Base-by-base conservation (phyloP, 2,113 vertebrate species). In the Pampusana beccarii region DNA sequence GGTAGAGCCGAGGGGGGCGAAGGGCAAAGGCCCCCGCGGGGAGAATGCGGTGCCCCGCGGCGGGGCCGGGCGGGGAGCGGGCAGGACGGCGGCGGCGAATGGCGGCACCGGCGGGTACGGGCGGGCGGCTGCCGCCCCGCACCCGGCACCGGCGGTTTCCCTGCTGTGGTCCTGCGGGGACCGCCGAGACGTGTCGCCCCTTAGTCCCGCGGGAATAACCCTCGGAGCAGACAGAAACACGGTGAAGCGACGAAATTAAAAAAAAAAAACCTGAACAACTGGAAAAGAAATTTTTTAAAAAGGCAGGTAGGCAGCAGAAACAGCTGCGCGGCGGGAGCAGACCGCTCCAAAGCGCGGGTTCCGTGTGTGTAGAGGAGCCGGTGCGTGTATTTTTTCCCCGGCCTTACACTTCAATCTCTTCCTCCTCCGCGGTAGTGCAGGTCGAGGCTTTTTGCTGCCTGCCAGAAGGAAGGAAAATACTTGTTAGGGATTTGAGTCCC, bases 71-170 rank as follows among this genome's bases (percentile, higher is more conserved):
- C 13, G 85, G 87, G 80, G 53, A 90, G 70, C 36, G 70, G 93
- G 93, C 44, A 70, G 80, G 91, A 38, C 54, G 21, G 62, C 26
- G 40, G 38, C 21, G 80, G 85, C 95, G 95, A 91, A 93, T 96
- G 84, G 58, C 29, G 34, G 70, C n/a, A 36, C 16, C 62, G 28
- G 50, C 42, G 51, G 40, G 26, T 15, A 6, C 26, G 24, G 64
- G 53, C 20, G 20, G 61, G 44, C 8, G 46, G 46, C 23, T 15
- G 29, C 34, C 17, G 34, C 12, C 24, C 50, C 23, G 50, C 50
- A 51, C 44, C 44, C 17, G 44, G 20, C n/a, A 26, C 24, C 17
- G 58, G 23, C 23, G 21, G 21, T 29, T 40, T 29, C 71, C 29
- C 29, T 16, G 71, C 53, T 16, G 51, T 36, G 14, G 50, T 20